Percentiles rank a stretch among this genome's conserved stretches.
phyloP scores from a whole-genome alignment of 2,888 invertebrate genomes.

The Esperia sulphurella region DNA sequence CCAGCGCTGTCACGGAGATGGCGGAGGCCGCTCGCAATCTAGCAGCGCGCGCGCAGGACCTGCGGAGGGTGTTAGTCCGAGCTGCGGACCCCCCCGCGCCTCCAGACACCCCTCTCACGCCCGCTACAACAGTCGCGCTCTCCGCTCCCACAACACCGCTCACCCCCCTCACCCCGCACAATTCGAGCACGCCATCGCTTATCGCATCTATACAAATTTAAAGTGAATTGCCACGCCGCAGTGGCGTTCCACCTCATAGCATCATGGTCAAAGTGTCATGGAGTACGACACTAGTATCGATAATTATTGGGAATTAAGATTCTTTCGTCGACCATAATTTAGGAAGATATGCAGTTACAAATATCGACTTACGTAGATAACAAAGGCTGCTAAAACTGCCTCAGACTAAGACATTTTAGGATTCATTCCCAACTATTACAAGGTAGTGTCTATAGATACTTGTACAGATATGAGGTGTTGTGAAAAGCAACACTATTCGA shows the following conservation, averaged over 20 bases:
- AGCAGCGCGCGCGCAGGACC: constrained; percentile 89
- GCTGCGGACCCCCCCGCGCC: constrained; percentile 75
- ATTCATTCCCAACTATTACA: too few species aligned
- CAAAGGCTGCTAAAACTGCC: not conserved
- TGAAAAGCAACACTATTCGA: too few species aligned
- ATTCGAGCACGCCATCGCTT: constrained; percentile 43
- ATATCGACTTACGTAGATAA: too few species aligned
- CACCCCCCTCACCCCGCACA: constrained; percentile 57
- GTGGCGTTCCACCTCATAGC: not conserved
- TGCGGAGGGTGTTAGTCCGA: constrained; percentile 86
- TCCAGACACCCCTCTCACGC: constrained; percentile 46
- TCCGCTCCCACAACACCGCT: constrained; percentile 52
- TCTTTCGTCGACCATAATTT: not conserved
- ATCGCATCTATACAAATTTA: constrained; percentile 58
- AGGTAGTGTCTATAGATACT: too few species aligned
- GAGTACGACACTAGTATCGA: not conserved
- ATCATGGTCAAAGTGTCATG: not conserved
- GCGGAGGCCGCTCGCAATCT: constrained; percentile 93
- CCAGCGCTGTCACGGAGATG: constrained; percentile 95
- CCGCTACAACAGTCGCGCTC: constrained; percentile 53
- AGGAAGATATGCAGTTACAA: not conserved
- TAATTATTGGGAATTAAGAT: not conserved
- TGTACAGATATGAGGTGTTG: too few species aligned
- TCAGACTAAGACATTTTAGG: too few species aligned
- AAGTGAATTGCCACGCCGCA: constrained; percentile 10